phyloP scores from a whole-genome alignment of 2,797 vertebrate genomes.

The Stomatorhinus walkeri region DNA sequence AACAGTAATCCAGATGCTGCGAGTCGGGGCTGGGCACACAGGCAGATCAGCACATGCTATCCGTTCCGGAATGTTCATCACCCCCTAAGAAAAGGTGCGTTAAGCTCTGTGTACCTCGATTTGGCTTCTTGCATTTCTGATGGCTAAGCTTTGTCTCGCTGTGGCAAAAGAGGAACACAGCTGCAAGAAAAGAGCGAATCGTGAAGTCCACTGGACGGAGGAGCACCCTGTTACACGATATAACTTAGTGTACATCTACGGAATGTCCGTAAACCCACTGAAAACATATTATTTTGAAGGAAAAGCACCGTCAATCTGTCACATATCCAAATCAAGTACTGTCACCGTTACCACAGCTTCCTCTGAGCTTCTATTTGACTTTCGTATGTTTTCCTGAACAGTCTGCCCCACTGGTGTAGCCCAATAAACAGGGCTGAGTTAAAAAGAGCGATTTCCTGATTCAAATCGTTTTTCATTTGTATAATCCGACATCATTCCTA shows the following conservation, averaged over 20 bases:
- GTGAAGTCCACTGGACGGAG: neutral
- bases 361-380: neutral
- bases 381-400: neutral
- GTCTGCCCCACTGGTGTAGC: neutral
- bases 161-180: constrained; percentile 63
- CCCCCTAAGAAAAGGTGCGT: neutral
- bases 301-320: neutral
- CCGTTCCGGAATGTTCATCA: neutral
- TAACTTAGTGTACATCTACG: neutral
- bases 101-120: constrained; percentile 69
- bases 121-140: constrained; percentile 80
- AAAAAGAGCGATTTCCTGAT: neutral
- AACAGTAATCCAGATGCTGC: neutral
- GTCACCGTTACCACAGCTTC: neutral
- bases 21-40: neutral
- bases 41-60: neutral
- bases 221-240: constrained; percentile 31
- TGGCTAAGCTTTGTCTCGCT: constrained; percentile 67
- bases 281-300: neutral
- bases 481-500: neutral
- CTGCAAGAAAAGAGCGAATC: constrained; percentile 53
- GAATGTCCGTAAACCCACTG: neutral
- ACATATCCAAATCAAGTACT: neutral
- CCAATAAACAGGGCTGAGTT: neutral
- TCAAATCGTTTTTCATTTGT: neutral